Evolutionary conservation across 2,888 invertebrate genomes (phyloP).

Genomic region (Mayetiola destructor): DNA sequence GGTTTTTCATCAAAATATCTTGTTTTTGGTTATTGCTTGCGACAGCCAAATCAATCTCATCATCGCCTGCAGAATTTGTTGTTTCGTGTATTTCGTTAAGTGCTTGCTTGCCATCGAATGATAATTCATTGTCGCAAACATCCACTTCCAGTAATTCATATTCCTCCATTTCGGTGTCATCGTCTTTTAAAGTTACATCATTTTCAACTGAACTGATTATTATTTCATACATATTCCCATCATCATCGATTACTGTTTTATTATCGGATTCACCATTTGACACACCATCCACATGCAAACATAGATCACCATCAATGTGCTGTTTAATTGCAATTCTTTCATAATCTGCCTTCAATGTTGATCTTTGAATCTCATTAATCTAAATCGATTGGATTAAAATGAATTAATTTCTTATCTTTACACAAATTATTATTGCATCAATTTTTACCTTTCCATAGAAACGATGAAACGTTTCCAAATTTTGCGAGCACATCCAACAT

Average conservation of each 20-base stretch:
- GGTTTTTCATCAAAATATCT: too few species aligned
- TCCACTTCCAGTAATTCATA: not conserved
- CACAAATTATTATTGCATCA: not conserved
- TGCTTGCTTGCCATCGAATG: not conserved
- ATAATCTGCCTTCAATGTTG: constrained; percentile 13
- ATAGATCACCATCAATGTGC: too few species aligned
- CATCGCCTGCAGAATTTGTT: too few species aligned
- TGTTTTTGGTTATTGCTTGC: not conserved
- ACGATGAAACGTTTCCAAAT: constrained; percentile 17
- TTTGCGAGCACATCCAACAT: constrained; percentile 16
- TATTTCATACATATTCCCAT: not conserved
- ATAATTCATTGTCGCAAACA: not conserved
- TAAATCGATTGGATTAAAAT: not conserved
- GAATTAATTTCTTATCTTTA: not conserved
- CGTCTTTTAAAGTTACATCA: not conserved
- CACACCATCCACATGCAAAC: not conserved
- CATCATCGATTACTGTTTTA: not conserved
- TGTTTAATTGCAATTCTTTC: not conserved
- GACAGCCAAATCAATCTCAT: too few species aligned
- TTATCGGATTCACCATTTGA: not conserved
- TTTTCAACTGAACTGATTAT: not conserved
- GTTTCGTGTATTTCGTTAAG: too few species aligned
- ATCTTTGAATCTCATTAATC: constrained; percentile 16
- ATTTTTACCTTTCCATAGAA: constrained; percentile 15
- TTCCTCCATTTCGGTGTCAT: not conserved